Evolutionary conservation across 2,797 vertebrate genomes (phyloP).

Genomic region (Antennarius maculatus): DNA sequence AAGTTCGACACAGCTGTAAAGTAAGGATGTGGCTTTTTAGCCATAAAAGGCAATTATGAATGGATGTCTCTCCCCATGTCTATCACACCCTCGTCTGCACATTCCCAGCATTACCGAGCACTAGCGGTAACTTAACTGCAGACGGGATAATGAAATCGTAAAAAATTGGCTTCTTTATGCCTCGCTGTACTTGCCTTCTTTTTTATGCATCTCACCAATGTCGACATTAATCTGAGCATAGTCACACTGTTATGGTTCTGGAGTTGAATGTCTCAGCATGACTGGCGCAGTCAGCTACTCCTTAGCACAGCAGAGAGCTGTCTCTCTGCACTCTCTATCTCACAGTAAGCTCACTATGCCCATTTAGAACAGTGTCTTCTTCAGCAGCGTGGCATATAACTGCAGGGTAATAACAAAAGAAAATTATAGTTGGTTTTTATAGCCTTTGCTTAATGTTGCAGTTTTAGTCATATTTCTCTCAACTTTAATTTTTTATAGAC

Average conservation of each 20-base stretch:
- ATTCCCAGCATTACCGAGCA: slow-evolving; percentile 5
- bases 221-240: slow-evolving; percentile 52
- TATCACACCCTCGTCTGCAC: slow-evolving; percentile 40
- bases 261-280: slow-evolving; percentile 64
- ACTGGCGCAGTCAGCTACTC: slow-evolving; percentile 47
- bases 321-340: slow-evolving; percentile 31
- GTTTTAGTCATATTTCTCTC: not conserved
- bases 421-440: not conserved
- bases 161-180: slow-evolving; percentile 25
- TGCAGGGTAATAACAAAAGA: slow-evolving; percentile 11
- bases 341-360: slow-evolving; percentile 28
- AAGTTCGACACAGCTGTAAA: slow-evolving; percentile 37
- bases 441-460: not conserved
- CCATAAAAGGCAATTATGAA: slow-evolving; percentile 48
- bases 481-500: too few species aligned
- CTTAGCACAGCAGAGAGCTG: slow-evolving; percentile 49
- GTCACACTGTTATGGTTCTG: slow-evolving; percentile 51
- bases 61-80: slow-evolving; percentile 35
- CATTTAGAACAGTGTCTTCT: slow-evolving; percentile 34
- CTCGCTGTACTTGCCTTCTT: slow-evolving; percentile 16
- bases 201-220: slow-evolving; percentile 38
- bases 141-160: slow-evolving; percentile 36
- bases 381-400: slow-evolving; percentile 24
- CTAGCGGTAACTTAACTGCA: slow-evolving; percentile 18
- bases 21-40: slow-evolving; percentile 50